Base-by-base conservation (phyloP, 2,888 invertebrate species). In the Temnothorax ravouxi region DNA sequence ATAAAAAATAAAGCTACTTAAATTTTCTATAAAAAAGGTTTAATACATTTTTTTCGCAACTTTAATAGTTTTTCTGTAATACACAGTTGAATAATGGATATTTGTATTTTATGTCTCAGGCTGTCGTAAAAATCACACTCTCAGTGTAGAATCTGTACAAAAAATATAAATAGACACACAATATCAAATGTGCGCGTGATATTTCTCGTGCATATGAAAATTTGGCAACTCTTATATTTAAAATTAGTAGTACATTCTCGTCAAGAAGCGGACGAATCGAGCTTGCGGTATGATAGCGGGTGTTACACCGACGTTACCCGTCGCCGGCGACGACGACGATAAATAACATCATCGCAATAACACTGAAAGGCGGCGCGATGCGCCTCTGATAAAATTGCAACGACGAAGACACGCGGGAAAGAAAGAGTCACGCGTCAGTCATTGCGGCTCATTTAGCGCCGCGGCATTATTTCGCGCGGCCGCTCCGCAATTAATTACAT, bases 311-410 rank as follows among this genome's bases (percentile, higher is more conserved):
- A 38, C 25, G 50, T 69, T 52, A 52, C 59, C 5, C 21, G 41
- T 21, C n/a, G 38, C 15, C 52, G 52, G 21, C 52, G n/a, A 52
- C 25, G 66, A 56, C 38, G 41, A 59, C 59, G 69, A 79, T 77
- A 71, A 71, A 71, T 79, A 64, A 44, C 34, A 13, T 5, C 21
- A 18, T 71, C 18, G 56, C 59, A 1, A 47, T 71, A 72, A 79
- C 13, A 67, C 44, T 34, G n/a, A 38, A 21, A 47, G 15, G 21
- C 8, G 4, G 25, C 61, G 25, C 59, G 0, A 47, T 9, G 47
- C 18, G 13, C 56, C 29, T 38, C 21, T 29, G 59, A 50, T 59
- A 50, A 79, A 79, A 79, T 59, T 59, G 18, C 56, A 21, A 66
- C 44, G 18, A 47, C 44, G 25, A 47, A 41, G 25, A n/a, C n/a